phyloP scores from a whole-genome alignment of 2,113 vertebrate species.

The Oceanodroma tethys region DNA sequence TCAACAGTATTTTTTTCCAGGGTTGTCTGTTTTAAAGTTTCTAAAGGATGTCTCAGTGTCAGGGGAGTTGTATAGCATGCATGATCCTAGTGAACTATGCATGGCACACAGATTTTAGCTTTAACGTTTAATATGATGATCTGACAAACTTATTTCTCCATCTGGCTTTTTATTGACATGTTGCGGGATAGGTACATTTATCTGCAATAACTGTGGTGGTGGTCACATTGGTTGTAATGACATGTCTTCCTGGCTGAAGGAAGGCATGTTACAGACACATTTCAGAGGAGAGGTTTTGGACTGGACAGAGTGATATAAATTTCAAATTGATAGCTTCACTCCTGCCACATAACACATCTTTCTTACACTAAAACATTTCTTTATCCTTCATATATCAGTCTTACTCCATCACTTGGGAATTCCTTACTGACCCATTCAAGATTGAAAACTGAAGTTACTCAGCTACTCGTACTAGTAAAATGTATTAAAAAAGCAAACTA shows the following conservation, averaged over 20 bases:
- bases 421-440: conserved; percentile 23
- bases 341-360: conserved; percentile 1
- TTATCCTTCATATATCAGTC: neutral
- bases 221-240: neutral
- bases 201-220: neutral
- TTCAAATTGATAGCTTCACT: conserved; percentile 2
- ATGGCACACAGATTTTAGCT: neutral
- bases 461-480: neutral
- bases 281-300: neutral
- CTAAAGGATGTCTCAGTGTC: neutral
- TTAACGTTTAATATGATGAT: neutral
- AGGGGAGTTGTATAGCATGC: neutral
- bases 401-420: neutral
- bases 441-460: conserved; percentile 26
- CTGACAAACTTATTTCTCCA: neutral
- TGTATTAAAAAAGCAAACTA: neutral
- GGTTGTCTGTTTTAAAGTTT: neutral
- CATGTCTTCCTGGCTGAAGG: neutral
- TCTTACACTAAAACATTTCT: conserved; percentile 1
- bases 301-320: neutral
- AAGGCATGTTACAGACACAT: neutral
- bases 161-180: neutral
- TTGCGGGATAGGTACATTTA: neutral
- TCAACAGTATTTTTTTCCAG: neutral
- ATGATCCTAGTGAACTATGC: neutral